phyloP scores from a whole-genome alignment of 2,113 vertebrate genomes.

The Alaudala cheleensis region DNA sequence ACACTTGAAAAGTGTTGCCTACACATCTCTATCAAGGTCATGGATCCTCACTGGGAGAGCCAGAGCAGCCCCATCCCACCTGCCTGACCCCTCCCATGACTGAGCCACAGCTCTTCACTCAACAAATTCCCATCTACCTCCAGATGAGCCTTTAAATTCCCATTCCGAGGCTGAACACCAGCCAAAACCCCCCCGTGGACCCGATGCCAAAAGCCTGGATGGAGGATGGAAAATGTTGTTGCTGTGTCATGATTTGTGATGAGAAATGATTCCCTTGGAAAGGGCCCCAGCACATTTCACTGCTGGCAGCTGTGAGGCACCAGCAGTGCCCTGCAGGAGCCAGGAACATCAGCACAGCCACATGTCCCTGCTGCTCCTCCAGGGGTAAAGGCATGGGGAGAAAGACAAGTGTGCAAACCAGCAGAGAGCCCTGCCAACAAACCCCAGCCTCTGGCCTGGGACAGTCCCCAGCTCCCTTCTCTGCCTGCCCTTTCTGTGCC shows the following conservation, averaged over 20 bases:
- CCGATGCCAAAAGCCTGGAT: background rate
- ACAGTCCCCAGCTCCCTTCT: background rate
- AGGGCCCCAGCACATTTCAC: fast-evolving
- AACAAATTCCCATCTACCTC: background rate
- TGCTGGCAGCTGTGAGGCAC: background rate
- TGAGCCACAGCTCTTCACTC: background rate
- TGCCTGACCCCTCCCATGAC: background rate
- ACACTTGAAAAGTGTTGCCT: background rate
- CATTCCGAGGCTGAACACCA: background rate
- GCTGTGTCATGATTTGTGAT: background rate
- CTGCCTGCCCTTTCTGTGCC: background rate
- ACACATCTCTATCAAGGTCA: fast-evolving
- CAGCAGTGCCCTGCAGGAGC: background rate
- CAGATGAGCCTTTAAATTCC: background rate
- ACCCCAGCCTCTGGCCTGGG: background rate
- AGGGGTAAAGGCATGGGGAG: background rate
- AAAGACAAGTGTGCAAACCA: background rate
- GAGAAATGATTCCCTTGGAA: background rate
- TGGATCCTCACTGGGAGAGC: fast-evolving
- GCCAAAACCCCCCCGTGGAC: background rate
- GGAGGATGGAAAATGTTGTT: background rate
- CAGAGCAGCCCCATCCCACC: background rate
- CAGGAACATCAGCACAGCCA: background rate
- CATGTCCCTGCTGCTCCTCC: background rate
- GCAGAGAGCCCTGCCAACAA: background rate